Evolutionary conservation across 2,888 invertebrate genomes (phyloP), one percentile per base, ranked within the genome.

Genomic region (Entomobrya proxima): DNA sequence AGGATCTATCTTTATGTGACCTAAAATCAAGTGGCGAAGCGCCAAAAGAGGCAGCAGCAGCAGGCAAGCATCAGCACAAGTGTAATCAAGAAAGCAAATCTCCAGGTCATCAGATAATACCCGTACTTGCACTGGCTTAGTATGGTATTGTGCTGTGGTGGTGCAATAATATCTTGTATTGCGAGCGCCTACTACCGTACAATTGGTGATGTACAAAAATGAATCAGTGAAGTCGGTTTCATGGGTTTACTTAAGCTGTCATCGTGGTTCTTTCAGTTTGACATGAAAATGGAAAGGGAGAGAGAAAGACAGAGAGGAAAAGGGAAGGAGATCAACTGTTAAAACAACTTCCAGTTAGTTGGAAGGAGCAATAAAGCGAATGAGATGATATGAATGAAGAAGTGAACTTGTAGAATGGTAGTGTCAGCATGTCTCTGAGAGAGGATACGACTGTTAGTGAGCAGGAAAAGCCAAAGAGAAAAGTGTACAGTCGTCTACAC

Each of bases 81-180:
- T 74, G 61, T 75, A 82, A 82, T 82, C 82, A 64, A 82, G 50
- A 82, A 72, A 81, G 81, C 55, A 74, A 81, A 81, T 81, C 81
- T 81, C 74, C 81, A 81, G 81, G 81, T 81, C 81, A 81, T 81
- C 81, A 81, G 81, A 72, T 81, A 72, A 58, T 44, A 40, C 55
- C 18, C 32, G 18, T 47, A 15, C 27, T 55, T 13, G 55, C 47
- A 44, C 13, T 58, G 30, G 27, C 27, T 58, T n/a, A n/a, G n/a
- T 37, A n/a, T 35, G 18, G 35, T 35, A 18, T n/a, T n/a, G n/a
- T n/a, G n/a, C n/a, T n/a, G n/a, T 44, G 44, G 44, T 11, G 44
- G n/a, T 74, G 13, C 52, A 74, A 32, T 52, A 24, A 67, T 67
- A 37, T 30, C 32, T 7, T 18, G 40, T 67, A 67, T 40, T 44